phyloP scores from a whole-genome alignment of 2,113 vertebrate species.

The sheep (Ovis aries) region ARS-UI_Ramb_v3.0 NC_056062.1:12908001-12908500 shows the following conservation, averaged over 20 bases:
- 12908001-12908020: not conserved
- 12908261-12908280: not conserved
- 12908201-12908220: not conserved
- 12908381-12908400: not conserved
- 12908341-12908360: not conserved
- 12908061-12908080: not conserved
- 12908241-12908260: not conserved
- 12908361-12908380: not conserved
- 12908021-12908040: not conserved
- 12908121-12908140: not conserved
- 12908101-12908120: not conserved
- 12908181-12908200: not conserved
- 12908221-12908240: not conserved
- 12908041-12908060: not conserved
- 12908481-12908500: not conserved
- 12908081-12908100: not conserved
- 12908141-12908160: not conserved
- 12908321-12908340: not conserved
- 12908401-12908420: not conserved
- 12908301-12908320: not conserved
- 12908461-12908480: not conserved
- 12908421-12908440: not conserved
- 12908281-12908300: not conserved
- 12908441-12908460: not conserved
- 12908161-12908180: not conserved